A percentile compares a stretch with the other conserved stretches of the same genome.
Conservation (phyloP, 2,113 vertebrate species). For the Rhombomys opimus region DNA sequence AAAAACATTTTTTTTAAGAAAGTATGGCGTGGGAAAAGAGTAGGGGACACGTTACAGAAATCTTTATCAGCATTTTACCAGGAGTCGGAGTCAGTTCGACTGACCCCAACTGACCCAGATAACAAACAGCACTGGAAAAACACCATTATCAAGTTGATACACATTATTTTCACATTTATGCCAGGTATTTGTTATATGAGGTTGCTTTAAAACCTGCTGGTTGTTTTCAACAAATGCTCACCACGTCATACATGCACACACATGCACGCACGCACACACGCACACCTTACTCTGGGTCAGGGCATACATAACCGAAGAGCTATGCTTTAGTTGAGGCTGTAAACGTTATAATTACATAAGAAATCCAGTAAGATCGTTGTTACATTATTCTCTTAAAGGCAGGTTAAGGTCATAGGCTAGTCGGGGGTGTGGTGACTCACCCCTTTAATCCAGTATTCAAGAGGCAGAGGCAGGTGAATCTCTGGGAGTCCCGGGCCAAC, state of each 20-base stretch:
- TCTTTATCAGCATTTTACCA: neutral
- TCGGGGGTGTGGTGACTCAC: neutral
- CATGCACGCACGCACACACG: neutral
- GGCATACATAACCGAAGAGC: neutral
- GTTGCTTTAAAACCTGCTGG: neutral
- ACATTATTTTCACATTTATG: neutral
- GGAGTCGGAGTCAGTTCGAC: neutral
- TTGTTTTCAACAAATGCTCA: neutral
- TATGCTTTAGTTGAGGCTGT: neutral
- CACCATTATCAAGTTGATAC: neutral
- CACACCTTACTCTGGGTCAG: neutral
- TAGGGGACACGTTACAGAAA: neutral
- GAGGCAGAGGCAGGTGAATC: neutral
- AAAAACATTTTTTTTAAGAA: neutral
- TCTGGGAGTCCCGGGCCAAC: neutral
- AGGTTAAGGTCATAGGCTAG: neutral
- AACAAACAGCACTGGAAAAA: neutral
- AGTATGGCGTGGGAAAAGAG: neutral
- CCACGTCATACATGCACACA: neutral
- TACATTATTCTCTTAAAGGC: neutral
- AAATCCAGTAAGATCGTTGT: neutral
- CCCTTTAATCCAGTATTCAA: neutral
- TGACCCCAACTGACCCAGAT: neutral
- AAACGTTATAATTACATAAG: neutral
- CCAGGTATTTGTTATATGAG: neutral